Evolutionary conservation across 2,113 vertebrate species (phyloP), one percentile per base, ranked within the genome.

Genomic region (Salvator merianae): DNA sequence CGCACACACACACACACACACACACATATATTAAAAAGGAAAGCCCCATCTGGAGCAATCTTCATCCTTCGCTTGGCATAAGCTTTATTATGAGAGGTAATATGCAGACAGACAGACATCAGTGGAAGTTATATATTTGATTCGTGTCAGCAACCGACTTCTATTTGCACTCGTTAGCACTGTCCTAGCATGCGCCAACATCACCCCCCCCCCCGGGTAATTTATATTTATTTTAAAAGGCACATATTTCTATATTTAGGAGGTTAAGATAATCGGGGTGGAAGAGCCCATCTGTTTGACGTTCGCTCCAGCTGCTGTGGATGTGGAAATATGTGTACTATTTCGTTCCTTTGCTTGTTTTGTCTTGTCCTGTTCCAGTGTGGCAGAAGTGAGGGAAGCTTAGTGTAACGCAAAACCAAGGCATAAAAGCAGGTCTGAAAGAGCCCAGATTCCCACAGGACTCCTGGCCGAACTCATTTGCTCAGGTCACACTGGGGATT

Each of bases 281-380:
- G 96, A 97, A 97, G 95, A 96, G 95, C 96, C 96, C 96, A 97
- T 97, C 96, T 97, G 96, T 94, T 94, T 96, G 93, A 94, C 9
- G 79, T 93, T 96, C 94, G 89, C 95, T 96, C 96, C 95, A 96
- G 95, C 95, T 96, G 96, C 95, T 95, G 86, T 93, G 89, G 91
- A 95, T 93, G 93, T 86, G 0, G 91, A 95, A 96, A 95, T 95
- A 88, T 93, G 90, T 84, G 93, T 95, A 0, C 94, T 94, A 94
- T 90, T 92, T 84, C 87, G 92, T 85, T 53, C 59, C 88, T 94
- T 93, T 89, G 89, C 91, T 91, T 93, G 59, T 91, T 94, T 92
- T 0, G 0, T 84, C 91, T 93, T 89, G 88, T 77, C 84, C 88
- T 89, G 82, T 86, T 89, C 91, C 88, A 88, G 87, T 93, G 82